Evolutionary conservation across 1,140 invertebrate species (phyloP), one percentile per base, ranked within the genome.

Genomic region (Temnothorax curvispinosus): DNA sequence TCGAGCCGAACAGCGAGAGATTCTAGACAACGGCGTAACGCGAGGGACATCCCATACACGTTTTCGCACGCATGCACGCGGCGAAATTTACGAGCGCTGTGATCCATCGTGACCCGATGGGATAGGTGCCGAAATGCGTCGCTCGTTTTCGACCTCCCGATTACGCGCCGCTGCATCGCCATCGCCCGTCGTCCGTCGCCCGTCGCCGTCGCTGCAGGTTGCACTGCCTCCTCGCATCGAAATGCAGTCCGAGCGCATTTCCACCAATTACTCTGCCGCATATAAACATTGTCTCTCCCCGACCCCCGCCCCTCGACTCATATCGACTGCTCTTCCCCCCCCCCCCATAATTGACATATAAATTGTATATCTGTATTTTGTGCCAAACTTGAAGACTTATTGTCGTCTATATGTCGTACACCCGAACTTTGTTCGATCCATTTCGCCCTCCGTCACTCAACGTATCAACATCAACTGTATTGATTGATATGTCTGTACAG

Each of bases 401-500:
- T 27, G 77, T 69, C 77, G 64, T 71, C 50, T 75, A 11, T 82
- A 82, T 60, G 67, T 60, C 67, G 77, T 74, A 72, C 80, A 72
- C 69, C 69, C 54, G 56, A 75, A 84, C 69, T 84, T 84, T 84
- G 80, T 84, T 84, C 69, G 27, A n/a, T 72, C 69, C 80, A 84
- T 84, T 75, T 84, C 69, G 80, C 80, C 80, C 80, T 75, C 56
- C 54, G 80, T 84, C 80, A 84, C 80, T 84, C 87, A 88, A 88
- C 35, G 78, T 69, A 86, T 65, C 75, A 86, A 89, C 87, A 56
- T 80, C 81, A 77, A 78, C 75, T 54, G 80, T 58, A 71, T 78
- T 64, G 58, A 88, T 80, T 89, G 71, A 86, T 78, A 69, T 89
- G 88, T 74, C 62, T 88, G 87, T 88, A 84, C 71, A 84, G 64